Evolutionary conservation across 2,113 vertebrate species (phyloP), one percentile per base, ranked within the genome.

Genomic region (Equus quagga): DNA sequence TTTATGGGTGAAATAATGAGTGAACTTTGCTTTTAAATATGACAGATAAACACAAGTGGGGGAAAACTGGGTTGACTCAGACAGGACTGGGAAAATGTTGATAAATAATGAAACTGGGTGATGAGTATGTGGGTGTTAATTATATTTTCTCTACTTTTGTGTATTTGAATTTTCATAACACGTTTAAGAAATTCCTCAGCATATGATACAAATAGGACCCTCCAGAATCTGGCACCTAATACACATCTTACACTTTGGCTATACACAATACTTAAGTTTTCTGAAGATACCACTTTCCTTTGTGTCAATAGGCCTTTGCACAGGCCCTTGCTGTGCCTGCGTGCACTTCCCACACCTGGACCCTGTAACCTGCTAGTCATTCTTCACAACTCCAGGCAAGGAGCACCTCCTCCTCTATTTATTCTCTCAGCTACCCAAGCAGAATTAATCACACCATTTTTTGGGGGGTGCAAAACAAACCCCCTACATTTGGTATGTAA

Each of bases 81-180:
- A 62, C 12, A 67, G 62, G 24, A 62, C 62, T 0, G 44, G 62
- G 69, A 78, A 95, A 93, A 91, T 49, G 36, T 0, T 72, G 28
- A 54, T 78, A 76, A 78, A 69, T 73, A 70, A 86, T 82, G 54
- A 96, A 67, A 91, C 26, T 67, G 21, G 17, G 14, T 88, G 9
- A 64, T 26, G 14, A 76, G 23, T 81, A 87, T 24, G 73, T 6
- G 23, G 49, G 6, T 24, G 33, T 78, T 82, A 15, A 41, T 65
- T 41, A 10, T 23, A 58, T 70, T 90, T 49, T 82, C 11, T 78
- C 46, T 70, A 56, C 24, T 82, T 65, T 23, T 76, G 12, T 70
- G 26, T 81, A 76, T 82, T 8, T 93, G 69, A 90, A 90, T 93
- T 94, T 72, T 76, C 51, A 70, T 86, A 79, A 49, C 44, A 72